phyloP scores from a whole-genome alignment of 2,797 vertebrate species.

The Xenentodon cancila region DNA sequence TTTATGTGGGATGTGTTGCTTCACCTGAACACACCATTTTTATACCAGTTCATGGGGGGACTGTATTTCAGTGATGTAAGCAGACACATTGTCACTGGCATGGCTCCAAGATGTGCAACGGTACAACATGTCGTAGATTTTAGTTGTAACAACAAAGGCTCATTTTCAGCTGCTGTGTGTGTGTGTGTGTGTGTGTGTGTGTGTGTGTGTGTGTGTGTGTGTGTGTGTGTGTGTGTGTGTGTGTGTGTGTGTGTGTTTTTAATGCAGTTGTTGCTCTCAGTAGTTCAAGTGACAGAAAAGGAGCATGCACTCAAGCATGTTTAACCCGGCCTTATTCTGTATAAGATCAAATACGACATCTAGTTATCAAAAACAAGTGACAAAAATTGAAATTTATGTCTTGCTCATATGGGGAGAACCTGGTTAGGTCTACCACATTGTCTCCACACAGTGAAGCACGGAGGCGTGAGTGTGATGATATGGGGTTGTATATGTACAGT shows the following conservation, averaged over 20 bases:
- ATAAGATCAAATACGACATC: background rate
- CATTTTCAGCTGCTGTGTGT: background rate
- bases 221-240: background rate
- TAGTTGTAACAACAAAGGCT: background rate
- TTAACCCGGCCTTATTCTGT: background rate
- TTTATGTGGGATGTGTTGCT: constrained; percentile 1
- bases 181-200: background rate
- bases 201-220: background rate
- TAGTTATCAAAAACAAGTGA: background rate
- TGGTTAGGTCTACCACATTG: too few relatives aligned
- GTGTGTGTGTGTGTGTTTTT: background rate
- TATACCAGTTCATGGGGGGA: background rate
- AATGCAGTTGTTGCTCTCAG: background rate
- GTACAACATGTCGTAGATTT: constrained; percentile 6
- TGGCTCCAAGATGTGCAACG: constrained; percentile 29
- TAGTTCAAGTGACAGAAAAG: background rate
- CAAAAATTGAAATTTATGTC: background rate
- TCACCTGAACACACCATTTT: background rate
- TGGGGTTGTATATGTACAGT: too few relatives aligned
- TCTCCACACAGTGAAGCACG: too few relatives aligned
- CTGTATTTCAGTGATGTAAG: constrained; percentile 14
- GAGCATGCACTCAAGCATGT: background rate
- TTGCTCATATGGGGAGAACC: too few relatives aligned
- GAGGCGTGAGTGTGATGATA: too few relatives aligned
- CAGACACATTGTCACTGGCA: constrained; percentile 15